Conservation (phyloP, 2,113 vertebrate species). For the Nycticryphes semicollaris region DNA sequence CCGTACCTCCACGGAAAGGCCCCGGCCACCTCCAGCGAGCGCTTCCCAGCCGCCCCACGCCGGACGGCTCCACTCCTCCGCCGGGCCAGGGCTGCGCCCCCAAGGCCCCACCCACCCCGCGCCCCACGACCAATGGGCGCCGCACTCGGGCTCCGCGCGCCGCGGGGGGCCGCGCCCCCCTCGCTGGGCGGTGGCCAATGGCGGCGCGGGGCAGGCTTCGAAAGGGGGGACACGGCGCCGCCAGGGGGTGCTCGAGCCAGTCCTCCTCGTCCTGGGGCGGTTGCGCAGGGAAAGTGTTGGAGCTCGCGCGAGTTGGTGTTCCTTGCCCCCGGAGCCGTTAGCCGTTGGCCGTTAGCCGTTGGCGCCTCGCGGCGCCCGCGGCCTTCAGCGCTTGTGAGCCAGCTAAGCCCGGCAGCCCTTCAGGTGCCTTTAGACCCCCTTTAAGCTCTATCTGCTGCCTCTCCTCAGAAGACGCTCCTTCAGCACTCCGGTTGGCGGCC, state of each 20-base stretch:
- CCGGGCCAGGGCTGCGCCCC: background rate
- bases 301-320: rapidly evolving
- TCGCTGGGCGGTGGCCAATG: background rate
- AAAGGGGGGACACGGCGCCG: background rate
- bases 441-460: background rate
- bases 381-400: no score
- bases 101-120: background rate
- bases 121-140: background rate
- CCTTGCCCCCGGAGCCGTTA: background rate
- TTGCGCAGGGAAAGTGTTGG: background rate
- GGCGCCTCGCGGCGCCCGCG: no score
- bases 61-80: background rate
- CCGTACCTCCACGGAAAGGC: background rate
- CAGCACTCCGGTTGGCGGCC: rapidly evolving
- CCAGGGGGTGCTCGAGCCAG: background rate
- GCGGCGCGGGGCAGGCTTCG: background rate
- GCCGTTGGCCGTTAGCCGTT: background rate
- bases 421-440: no score
- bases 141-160: no score
- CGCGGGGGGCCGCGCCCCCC: background rate
- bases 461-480: no score
- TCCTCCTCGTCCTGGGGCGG: background rate
- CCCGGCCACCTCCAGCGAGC: background rate
- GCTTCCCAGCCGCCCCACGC: rapidly evolving
- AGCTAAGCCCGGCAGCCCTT: no score